phyloP scores from a whole-genome alignment of 2,113 vertebrate genomes.

The Polypterus bichir region DNA sequence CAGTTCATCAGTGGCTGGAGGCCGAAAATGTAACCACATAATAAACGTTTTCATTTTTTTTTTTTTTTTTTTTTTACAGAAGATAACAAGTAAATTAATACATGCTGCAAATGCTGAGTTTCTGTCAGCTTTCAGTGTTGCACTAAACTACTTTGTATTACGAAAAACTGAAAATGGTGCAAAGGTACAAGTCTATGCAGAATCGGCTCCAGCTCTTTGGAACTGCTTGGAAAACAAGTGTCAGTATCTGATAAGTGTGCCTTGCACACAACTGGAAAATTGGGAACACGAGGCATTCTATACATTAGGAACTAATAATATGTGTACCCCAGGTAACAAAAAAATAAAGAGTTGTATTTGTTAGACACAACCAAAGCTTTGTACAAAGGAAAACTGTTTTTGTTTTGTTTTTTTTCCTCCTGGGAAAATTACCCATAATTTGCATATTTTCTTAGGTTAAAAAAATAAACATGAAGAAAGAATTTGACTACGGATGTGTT shows the following conservation, averaged over 20 bases:
- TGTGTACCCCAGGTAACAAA: slow-evolving; percentile 16
- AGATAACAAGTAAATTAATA: slow-evolving; percentile 15
- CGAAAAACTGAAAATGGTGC: slow-evolving; percentile 35
- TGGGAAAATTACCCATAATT: not conserved
- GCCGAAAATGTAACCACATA: slow-evolving; percentile 71
- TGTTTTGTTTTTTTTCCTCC: not conserved
- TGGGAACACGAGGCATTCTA: slow-evolving; percentile 25
- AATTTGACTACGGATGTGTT: no score
- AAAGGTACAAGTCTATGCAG: slow-evolving; percentile 65
- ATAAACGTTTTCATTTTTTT: slow-evolving; percentile 12
- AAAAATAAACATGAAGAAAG: no score
- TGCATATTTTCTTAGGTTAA: no score
- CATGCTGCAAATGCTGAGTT: slow-evolving; percentile 28
- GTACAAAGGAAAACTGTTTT: slow-evolving; percentile 10
- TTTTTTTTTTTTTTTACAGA: slow-evolving; percentile 7
- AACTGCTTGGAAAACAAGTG: slow-evolving; percentile 44
- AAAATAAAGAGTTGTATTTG: slow-evolving; percentile 20
- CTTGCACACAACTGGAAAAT: slow-evolving; percentile 54
- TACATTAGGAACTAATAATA: slow-evolving; percentile 13
- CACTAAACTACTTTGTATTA: slow-evolving; percentile 56
- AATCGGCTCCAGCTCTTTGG: slow-evolving; percentile 50
- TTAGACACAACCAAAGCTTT: slow-evolving; percentile 25
- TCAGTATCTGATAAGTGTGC: slow-evolving; percentile 53
- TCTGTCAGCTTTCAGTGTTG: slow-evolving; percentile 53
- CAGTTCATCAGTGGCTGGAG: slow-evolving; percentile 96